Conservation (phyloP, 1,140 invertebrate genomes). For the Heliconius melpomene region DNA sequence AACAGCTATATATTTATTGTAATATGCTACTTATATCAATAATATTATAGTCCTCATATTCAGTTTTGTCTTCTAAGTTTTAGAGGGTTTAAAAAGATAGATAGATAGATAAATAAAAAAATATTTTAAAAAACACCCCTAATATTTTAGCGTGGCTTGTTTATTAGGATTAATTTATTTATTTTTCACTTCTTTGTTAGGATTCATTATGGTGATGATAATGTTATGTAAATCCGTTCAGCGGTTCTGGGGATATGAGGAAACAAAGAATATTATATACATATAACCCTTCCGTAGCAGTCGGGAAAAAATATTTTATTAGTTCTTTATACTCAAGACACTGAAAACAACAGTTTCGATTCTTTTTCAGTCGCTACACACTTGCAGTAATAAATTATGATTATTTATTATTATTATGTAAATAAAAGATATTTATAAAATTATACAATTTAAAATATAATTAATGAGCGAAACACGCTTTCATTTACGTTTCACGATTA, state of each 20-base stretch:
- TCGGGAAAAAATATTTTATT: not conserved
- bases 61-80: not conserved
- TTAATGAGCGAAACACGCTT: conserved; percentile 4
- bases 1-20: not conserved
- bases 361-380: not conserved
- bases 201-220: too few species aligned
- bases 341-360: not conserved
- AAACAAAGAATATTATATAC: too few species aligned
- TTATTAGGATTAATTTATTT: too few species aligned
- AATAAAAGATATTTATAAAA: conserved; percentile 4
- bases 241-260: too few species aligned
- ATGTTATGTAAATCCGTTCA: too few species aligned
- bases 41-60: not conserved
- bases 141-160: too few species aligned
- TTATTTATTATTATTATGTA: not conserved
- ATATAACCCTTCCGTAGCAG: too few species aligned
- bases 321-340: not conserved
- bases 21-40: not conserved
- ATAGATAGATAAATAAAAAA: too few species aligned
- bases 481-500: conserved; percentile 5
- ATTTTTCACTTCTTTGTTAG: too few species aligned
- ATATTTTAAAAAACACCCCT: too few species aligned
- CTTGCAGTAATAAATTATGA: not conserved
- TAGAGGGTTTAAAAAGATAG: too few species aligned
- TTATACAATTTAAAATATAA: not conserved